Evolutionary conservation across 2,113 vertebrate genomes (phyloP).

Genomic region (Notothenia coriiceps): DNA sequence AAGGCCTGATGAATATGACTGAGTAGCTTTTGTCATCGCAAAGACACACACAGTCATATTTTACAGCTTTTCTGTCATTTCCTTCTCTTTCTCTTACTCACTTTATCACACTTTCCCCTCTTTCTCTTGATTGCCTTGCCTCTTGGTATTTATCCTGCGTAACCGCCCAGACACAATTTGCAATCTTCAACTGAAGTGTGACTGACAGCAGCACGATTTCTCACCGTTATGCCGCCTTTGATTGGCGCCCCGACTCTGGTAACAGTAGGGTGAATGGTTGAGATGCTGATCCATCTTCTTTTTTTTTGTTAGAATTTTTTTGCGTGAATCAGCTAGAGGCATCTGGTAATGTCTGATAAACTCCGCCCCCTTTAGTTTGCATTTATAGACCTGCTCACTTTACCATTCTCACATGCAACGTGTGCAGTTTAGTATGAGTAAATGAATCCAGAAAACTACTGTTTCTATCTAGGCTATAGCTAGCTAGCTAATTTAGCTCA

Average conservation of each 20-base stretch:
- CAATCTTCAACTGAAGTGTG: conserved; percentile 54
- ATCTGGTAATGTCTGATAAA: conserved; percentile 14
- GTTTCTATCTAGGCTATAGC: not conserved
- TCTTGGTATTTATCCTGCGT: not conserved
- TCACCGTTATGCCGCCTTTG: conserved; percentile 23
- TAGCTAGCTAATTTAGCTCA: not conserved
- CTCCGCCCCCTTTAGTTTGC: not conserved
- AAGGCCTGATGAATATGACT: conserved; percentile 38
- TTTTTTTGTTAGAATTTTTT: no score
- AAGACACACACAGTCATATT: conserved; percentile 27
- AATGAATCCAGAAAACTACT: not conserved
- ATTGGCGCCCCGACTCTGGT: conserved; percentile 15
- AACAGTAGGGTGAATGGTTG: conserved; percentile 42
- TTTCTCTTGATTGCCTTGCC: not conserved
- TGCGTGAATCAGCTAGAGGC: conserved; percentile 16
- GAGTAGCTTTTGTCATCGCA: conserved; percentile 30
- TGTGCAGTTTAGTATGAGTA: not conserved
- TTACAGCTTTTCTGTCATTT: not conserved
- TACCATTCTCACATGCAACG: no score
- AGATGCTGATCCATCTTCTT: conserved; percentile 17
- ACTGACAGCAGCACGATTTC: conserved; percentile 47
- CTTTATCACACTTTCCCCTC: not conserved
- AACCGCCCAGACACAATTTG: conserved; percentile 43
- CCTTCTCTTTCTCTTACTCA: conserved; percentile 2
- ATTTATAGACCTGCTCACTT: no score